phyloP scores from a whole-genome alignment of 1,140 invertebrate genomes.

The Drosophila elegans region DNA sequence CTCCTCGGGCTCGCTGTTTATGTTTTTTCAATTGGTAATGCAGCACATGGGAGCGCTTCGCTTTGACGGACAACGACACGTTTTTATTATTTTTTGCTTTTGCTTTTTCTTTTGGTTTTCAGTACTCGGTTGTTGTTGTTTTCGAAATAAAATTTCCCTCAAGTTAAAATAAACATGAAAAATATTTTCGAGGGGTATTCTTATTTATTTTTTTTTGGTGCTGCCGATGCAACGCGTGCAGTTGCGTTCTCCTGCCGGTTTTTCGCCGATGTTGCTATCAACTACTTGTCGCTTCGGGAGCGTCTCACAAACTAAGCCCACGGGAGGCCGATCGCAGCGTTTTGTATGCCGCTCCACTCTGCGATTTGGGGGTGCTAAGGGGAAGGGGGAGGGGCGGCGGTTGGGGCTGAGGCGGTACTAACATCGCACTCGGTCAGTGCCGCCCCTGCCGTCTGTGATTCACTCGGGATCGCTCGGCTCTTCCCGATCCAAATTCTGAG shows the following conservation, averaged over 20 bases:
- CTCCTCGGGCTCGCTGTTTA: conserved; percentile 17
- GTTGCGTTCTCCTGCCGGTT: conserved; percentile 39
- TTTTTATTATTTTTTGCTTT: conserved; percentile 19
- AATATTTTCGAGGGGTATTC: conserved; percentile 32
- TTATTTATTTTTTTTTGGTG: background rate
- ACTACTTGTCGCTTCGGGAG: conserved; percentile 76
- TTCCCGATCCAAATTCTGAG: conserved; percentile 60
- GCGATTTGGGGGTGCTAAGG: background rate
- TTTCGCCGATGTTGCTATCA: conserved; percentile 55
- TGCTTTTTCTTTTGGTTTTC: conserved; percentile 21
- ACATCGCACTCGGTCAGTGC: conserved; percentile 36
- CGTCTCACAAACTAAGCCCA: conserved; percentile 82
- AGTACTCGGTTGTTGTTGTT: conserved; percentile 20
- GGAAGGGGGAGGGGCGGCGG: background rate
- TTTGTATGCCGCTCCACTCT: conserved; percentile 54
- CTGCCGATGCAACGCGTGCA: conserved; percentile 24
- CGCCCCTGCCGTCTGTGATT: conserved; percentile 20
- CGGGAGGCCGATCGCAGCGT: conserved; percentile 74
- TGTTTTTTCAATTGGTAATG: conserved; percentile 47
- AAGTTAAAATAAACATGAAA: conserved; percentile 56
- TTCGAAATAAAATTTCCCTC: conserved; percentile 20
- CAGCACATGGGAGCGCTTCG: conserved; percentile 34
- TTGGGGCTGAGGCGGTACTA: conserved; percentile 18
- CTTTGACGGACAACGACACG: conserved; percentile 48
- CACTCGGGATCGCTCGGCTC: conserved; percentile 53